A percentile compares a stretch with the other conserved stretches of the same genome.
Conservation (phyloP, 2,797 vertebrate genomes). For the Pteronotus mesoamericanus region DNA sequence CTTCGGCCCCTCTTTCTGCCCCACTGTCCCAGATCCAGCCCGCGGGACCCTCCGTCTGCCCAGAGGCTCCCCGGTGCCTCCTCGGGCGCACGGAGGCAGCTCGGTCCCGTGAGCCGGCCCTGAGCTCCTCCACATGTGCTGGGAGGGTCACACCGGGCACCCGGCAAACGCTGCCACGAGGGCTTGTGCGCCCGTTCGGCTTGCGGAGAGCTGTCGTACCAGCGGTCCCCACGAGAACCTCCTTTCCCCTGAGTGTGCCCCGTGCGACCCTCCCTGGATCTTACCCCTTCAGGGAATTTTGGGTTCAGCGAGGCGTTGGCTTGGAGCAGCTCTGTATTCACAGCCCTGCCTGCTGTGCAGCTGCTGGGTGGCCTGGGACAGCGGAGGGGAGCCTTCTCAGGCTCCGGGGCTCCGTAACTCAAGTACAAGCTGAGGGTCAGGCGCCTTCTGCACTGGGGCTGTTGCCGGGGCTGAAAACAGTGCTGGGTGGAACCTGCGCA, state of each 20-base stretch:
- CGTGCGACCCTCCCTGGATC: background rate
- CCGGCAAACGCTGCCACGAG: fast-evolving
- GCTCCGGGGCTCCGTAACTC: background rate
- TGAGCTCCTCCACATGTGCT: fast-evolving
- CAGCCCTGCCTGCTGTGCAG: background rate
- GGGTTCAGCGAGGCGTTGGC: background rate
- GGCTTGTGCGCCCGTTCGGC: too few relatives aligned
- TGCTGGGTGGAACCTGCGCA: background rate
- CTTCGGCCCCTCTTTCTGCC: background rate
- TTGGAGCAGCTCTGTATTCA: background rate
- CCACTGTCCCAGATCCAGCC: too few relatives aligned
- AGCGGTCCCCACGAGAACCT: background rate
- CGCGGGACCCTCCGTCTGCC: background rate
- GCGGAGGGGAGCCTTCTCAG: background rate
- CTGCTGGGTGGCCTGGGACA: background rate
- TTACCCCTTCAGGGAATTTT: background rate
- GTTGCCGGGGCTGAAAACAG: background rate
- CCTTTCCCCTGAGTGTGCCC: background rate
- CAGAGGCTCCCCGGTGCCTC: fast-evolving
- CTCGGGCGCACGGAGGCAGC: fast-evolving
- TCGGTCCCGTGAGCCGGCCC: fast-evolving
- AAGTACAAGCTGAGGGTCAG: fast-evolving
- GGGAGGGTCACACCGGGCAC: background rate
- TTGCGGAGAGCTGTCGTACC: background rate
- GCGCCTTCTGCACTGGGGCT: background rate